Percentiles rank a stretch among this genome's conserved stretches.
Conservation (phyloP, 2,113 vertebrate genomes). For the Pterocles orientalis region DNA sequence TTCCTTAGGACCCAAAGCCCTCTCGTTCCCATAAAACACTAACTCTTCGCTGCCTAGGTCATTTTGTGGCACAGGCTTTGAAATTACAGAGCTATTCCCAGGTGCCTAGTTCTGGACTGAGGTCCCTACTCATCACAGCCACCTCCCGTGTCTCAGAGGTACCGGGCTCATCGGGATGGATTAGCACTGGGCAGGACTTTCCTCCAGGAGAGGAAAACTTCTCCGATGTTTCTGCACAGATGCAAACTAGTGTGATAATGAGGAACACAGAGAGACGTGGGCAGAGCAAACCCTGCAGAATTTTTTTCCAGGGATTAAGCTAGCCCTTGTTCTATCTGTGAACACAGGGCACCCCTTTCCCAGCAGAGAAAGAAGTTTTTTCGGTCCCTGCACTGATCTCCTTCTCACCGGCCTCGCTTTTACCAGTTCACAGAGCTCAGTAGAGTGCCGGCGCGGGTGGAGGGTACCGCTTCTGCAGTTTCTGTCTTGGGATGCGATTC, state of each 20-base stretch:
- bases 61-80: neutral
- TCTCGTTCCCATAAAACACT: neutral
- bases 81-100: neutral
- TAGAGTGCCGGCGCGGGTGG: neutral
- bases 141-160: neutral
- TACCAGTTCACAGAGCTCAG: neutral
- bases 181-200: neutral
- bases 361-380: neutral
- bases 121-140: neutral
- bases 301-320: neutral
- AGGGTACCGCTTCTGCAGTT: neutral
- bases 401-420: neutral
- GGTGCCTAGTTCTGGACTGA: neutral
- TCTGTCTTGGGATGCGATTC: neutral
- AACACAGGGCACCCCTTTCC: neutral
- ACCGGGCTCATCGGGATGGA: neutral
- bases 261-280: neutral
- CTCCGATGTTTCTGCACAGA: neutral
- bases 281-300: neutral
- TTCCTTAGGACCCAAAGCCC: neutral
- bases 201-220: neutral
- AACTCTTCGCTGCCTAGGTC: neutral
- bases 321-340: neutral
- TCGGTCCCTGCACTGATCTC: neutral
- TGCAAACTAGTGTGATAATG: accelerated